Conservation (phyloP, 2,113 vertebrate genomes). For the Mus musculus region DNA sequence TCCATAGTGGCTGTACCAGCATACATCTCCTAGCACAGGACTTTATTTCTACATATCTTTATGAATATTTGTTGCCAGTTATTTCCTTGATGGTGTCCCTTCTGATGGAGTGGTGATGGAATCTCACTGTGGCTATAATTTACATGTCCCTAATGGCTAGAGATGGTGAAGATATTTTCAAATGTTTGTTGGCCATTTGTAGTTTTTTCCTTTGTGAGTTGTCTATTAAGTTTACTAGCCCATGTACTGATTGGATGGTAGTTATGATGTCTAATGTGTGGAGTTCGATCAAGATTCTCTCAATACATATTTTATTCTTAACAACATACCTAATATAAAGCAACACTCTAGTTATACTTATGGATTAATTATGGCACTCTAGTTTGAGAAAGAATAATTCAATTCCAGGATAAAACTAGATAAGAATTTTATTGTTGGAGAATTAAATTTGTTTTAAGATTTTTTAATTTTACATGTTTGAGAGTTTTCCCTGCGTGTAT, state of each 20-base stretch:
- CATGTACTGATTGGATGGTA: neutral
- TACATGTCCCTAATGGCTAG: neutral
- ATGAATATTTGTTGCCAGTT: neutral
- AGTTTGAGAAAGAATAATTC: no score
- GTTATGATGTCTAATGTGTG: neutral
- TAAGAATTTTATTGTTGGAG: no score
- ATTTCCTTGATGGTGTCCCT: neutral
- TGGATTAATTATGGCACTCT: no score
- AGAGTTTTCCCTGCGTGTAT: no score
- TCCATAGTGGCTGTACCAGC: neutral
- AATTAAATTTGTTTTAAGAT: no score
- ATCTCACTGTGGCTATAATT: neutral
- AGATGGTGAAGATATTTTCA: neutral
- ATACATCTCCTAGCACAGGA: neutral
- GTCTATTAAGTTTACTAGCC: neutral
- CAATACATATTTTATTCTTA: no score
- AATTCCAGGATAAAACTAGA: no score
- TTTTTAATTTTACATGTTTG: no score
- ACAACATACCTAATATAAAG: no score
- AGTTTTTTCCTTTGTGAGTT: neutral
- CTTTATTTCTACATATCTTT: neutral
- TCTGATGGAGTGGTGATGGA: neutral
- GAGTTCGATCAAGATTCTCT: neutral
- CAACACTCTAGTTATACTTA: no score
- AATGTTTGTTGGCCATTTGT: neutral